Base-by-base conservation (phyloP, 2,888 invertebrate genomes). In the Ophion ventricosus region DNA sequence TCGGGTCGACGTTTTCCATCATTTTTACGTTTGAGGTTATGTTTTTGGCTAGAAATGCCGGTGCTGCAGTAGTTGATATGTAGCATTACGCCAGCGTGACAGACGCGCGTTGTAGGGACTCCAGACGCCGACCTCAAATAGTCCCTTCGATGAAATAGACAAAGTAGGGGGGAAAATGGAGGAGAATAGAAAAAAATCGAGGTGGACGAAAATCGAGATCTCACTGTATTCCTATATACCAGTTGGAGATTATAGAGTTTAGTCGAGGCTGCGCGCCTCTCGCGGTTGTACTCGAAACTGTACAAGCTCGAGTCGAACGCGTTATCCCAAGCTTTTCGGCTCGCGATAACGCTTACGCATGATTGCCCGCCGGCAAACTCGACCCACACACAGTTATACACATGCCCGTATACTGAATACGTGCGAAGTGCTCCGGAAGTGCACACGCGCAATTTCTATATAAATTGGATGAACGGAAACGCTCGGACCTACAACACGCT, bases 301-400 rank as follows among this genome's bases (percentile, higher is more conserved):
- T 75, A 59, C 69, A 70, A 83, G 69, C 67, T 81, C 43, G 40
- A 23, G n/a, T 66, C 64, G 80, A 54, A 67, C 83, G 43, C 69
- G 85, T 88, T 89, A 87, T 88, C 85, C 84, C 75, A 83, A 87
- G 78, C 86, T 78, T 81, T 64, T 85, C 81, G 82, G 85, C 73
- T 81, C 66, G 70, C 80, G 88, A 88, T 89, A 88, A 85, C 82
- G 80, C 82, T 63, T 4, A 26, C 75, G 82, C 80, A 64, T 49
- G 81, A 70, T 61, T 74, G 80, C 61, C 40, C 76, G 43, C 54
- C 20, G 78, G 43, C 66, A 43, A 69, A 67, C 72, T 61, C 63
- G 40, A 72, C 72, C 73, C 40, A 8, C 72, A 57, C 61, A 66
- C 72, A 67, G 75, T 72, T 70, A 77, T 75, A 66, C 43, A 14